Percentiles rank a stretch among this genome's conserved stretches.
These are phyloP conservation scores for Lysandra bellargus DNA, from an alignment of 2,888 invertebrate species.

Conservation along the genomic window DNA sequence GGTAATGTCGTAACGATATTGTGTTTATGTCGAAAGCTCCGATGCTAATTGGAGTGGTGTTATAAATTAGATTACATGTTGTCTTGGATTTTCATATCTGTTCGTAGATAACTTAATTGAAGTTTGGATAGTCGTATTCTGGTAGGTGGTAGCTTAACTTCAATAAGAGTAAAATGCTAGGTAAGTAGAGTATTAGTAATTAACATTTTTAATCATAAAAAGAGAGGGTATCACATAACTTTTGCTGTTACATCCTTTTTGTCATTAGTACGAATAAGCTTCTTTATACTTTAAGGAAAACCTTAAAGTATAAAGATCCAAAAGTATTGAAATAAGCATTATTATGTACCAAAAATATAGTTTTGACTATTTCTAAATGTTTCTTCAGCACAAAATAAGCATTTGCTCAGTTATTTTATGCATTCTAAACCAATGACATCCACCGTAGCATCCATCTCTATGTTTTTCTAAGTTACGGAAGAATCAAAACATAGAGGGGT, in stretches of 20 bases:
- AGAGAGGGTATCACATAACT: no score
- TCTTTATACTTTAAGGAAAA: no score
- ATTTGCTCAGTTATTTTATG: neutral
- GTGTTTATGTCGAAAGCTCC: conserved; percentile 4
- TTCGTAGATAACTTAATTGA: neutral
- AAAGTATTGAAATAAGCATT: no score
- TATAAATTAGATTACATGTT: neutral
- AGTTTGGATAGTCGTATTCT: neutral
- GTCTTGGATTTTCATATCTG: no score
- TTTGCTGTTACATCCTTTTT: no score
- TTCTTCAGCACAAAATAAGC: neutral
- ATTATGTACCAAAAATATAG: no score
- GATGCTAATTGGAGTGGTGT: neutral
- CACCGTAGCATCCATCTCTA: neutral
- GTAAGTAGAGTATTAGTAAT: neutral
- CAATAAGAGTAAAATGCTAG: neutral
- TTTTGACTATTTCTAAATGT: neutral
- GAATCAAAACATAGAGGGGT: neutral
- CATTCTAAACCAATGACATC: no score
- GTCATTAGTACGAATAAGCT: neutral
- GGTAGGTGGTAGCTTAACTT: neutral
- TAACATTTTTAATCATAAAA: no score
- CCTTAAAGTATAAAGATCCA: neutral
- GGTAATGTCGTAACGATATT: conserved; percentile 11
- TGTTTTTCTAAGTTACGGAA: neutral